Evolutionary conservation across 2,797 vertebrate genomes (phyloP).

Genomic region (Cephalopachus bancanus): DNA sequence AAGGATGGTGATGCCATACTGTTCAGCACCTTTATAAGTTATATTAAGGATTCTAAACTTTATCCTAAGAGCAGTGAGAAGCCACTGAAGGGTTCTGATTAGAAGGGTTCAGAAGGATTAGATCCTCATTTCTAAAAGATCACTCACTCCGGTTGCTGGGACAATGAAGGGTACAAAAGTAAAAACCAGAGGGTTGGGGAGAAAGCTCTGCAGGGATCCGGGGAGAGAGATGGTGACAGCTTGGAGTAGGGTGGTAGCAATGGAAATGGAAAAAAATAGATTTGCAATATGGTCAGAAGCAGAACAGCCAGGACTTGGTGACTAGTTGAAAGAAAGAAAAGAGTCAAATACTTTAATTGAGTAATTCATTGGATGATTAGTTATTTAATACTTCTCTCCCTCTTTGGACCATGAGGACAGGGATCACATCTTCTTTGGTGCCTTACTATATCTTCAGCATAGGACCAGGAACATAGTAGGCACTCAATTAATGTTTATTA

Average conservation of each 20-base stretch:
- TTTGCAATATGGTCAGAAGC: constrained; percentile 54
- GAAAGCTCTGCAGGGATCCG: constrained; percentile 30
- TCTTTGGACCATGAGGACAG: constrained; percentile 48
- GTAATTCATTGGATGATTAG: constrained; percentile 22
- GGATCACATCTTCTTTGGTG: background rate
- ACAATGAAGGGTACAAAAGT: background rate
- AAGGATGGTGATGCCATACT: background rate
- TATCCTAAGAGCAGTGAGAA: constrained; percentile 22
- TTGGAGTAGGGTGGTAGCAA: constrained; percentile 47
- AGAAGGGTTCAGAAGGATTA: background rate
- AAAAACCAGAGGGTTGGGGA: constrained; percentile 20
- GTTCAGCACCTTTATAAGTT: background rate
- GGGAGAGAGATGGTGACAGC: constrained; percentile 61
- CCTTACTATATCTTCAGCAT: constrained; percentile 49
- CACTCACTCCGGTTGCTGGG: background rate
- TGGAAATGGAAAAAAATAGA: constrained; percentile 59
- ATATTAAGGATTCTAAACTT: constrained; percentile 11
- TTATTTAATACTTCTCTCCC: constrained; percentile 46
- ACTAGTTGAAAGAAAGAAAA: constrained; percentile 40
- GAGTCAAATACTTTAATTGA: constrained; percentile 57
- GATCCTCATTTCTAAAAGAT: constrained; percentile 55
- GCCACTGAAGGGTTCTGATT: background rate
- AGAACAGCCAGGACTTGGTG: constrained; percentile 46
- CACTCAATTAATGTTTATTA: constrained; percentile 9
- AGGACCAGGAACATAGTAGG: constrained; percentile 2